phyloP scores from a whole-genome alignment of 2,113 vertebrate species.

The Aegithalos caudatus region DNA sequence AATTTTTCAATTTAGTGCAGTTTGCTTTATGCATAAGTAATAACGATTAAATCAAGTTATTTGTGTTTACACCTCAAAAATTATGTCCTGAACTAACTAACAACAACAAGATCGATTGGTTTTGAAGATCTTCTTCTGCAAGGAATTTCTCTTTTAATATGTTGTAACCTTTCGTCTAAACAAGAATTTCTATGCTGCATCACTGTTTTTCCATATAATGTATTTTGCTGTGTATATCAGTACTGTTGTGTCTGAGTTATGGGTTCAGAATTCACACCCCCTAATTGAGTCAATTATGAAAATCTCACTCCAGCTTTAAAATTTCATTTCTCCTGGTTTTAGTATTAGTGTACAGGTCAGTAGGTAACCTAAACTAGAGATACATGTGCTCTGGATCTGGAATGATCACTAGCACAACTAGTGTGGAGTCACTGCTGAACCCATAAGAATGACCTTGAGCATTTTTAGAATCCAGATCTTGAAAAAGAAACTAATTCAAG shows the following conservation, averaged over 20 bases:
- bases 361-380: not conserved
- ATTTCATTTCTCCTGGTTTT: not conserved
- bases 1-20: not conserved
- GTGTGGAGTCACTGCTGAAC: not conserved
- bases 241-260: not conserved
- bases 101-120: not conserved
- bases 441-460: not conserved
- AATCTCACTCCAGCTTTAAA: not conserved
- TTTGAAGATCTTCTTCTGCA: not conserved
- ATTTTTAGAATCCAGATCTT: not conserved
- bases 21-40: not conserved
- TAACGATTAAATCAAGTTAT: not conserved
- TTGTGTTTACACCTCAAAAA: not conserved
- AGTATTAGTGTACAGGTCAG: not conserved
- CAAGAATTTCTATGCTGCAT: not conserved
- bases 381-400: fast-evolving
- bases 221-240: not conserved
- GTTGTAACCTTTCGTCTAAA: not conserved
- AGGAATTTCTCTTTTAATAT: not conserved
- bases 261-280: not conserved
- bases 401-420: not conserved
- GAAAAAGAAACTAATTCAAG: not conserved
- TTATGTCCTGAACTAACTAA: not conserved
- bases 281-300: not conserved
- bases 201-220: not conserved